Base-by-base conservation (phyloP, 2,797 vertebrate species). In the Heliangelus exortis region DNA sequence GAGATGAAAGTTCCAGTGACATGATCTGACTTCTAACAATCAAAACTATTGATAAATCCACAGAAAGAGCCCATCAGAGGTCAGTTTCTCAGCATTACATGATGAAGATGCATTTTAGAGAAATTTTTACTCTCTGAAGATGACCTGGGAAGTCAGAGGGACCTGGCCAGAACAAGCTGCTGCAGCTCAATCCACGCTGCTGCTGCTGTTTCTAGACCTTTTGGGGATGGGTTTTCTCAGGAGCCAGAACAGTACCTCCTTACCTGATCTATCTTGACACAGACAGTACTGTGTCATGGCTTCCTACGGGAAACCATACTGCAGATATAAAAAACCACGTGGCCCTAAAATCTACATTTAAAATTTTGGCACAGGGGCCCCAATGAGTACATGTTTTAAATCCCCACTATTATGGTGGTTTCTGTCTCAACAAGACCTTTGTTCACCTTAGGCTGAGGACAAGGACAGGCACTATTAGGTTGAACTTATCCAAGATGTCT, bases 321-420 rank as follows among this genome's bases (percentile, higher is more conserved):
- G 15, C 0, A 57, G 43, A 16, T 23, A 21, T 31, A 4, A 12
- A 59, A 41, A 41, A 41, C 39, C 39, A 0, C 0, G 8, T 23
- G 9, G 19, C 34, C 58, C 41, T 53, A 73, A 39, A 29, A 51
- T 12, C 55, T 36, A 33, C 45, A 36, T 79, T 47, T 3, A 26
- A 6, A 69, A 54, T 62, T 43, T 15, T 55, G 47, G 47, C 39
- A 75, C 58, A 29, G 7, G 21, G 20, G 12, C 51, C 43, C 33
- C 31, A 21, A 29, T 26, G 45, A 43, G 41, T 19, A 50, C 19
- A 5, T 34, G 29, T 54, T 48, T 50, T 50, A 66, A 33, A 50
- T 43, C 33, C 45, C 25, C 57, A 47, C 36, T 19, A 17, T 10
- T 75, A 55, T 3, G 2, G 28, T 13, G 17, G 20, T 23, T 23